Conservation (phyloP, 2,113 vertebrate species). For the Sebastes fasciatus region DNA sequence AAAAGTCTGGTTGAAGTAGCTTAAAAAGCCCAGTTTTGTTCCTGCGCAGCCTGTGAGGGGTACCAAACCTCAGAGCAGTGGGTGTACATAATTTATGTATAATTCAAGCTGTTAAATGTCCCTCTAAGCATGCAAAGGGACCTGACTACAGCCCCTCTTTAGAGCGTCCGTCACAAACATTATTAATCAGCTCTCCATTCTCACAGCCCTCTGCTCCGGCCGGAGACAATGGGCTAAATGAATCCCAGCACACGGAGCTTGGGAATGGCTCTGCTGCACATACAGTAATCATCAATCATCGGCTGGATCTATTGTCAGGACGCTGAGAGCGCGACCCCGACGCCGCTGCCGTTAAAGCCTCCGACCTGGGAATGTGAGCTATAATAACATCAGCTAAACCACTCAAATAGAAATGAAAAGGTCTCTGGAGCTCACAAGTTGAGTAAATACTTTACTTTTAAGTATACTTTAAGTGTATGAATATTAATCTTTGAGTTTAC, state of each 20-base stretch:
- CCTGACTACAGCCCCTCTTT: constrained; percentile 23
- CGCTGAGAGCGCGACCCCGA: neutral
- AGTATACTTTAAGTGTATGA: no score
- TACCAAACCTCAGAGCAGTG: constrained; percentile 19
- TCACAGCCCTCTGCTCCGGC: constrained; percentile 30
- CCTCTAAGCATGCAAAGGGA: constrained; percentile 41
- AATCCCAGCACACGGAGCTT: constrained; percentile 39
- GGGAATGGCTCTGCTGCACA: constrained; percentile 53
- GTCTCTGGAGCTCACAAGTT: no score
- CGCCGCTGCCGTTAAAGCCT: neutral
- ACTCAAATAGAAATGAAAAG: constrained; percentile 3
- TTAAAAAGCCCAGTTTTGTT: neutral
- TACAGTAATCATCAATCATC: constrained; percentile 72
- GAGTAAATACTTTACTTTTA: no score
- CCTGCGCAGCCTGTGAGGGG: neutral
- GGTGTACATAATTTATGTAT: constrained; percentile 60
- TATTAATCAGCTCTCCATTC: constrained; percentile 59
- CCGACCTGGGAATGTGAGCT: constrained; percentile 25
- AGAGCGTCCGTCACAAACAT: constrained; percentile 48
- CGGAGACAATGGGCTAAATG: constrained; percentile 46
- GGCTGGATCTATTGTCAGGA: constrained; percentile 49
- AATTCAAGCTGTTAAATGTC: constrained; percentile 58
- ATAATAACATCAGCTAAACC: constrained; percentile 29
- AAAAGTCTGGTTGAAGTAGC: neutral
- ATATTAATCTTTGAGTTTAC: no score